Percentiles rank a stretch among this genome's conserved stretches.
Conservation (phyloP, 2,797 vertebrate genomes). For the Schizothorax lantsangensis region DNA sequence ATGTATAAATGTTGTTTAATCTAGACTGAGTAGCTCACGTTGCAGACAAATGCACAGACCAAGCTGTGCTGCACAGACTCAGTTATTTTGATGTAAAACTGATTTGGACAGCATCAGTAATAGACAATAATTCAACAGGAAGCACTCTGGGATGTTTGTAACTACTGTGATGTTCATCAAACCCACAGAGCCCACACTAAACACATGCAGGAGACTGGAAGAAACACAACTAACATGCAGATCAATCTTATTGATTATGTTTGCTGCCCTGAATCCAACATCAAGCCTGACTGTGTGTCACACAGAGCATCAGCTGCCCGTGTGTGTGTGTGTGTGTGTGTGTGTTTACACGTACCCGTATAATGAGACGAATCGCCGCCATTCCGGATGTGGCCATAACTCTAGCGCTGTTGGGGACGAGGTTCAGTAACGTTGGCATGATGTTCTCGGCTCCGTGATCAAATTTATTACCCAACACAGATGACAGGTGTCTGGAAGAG, state of each 20-base stretch:
- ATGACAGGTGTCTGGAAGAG: slow-evolving; percentile 86
- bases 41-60: background rate
- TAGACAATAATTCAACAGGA: background rate
- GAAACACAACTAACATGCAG: slow-evolving; percentile 11
- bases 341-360: slow-evolving; percentile 78
- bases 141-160: background rate
- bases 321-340: slow-evolving; percentile 13
- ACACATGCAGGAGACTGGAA: background rate
- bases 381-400: slow-evolving; percentile 93
- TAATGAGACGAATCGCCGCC: slow-evolving; percentile 89
- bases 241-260: slow-evolving; percentile 47
- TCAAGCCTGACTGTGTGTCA: slow-evolving; percentile 19
- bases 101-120: background rate
- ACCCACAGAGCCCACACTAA: background rate
- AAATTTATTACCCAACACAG: slow-evolving; percentile 89
- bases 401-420: slow-evolving; percentile 96
- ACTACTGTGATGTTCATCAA: background rate
- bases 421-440: slow-evolving; percentile 90
- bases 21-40: background rate
- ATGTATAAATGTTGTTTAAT: background rate
- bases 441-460: slow-evolving; percentile 93
- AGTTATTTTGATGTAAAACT: background rate
- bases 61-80: too few relatives aligned
- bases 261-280: slow-evolving; percentile 26
- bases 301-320: slow-evolving; percentile 32